Evolutionary conservation across 2,797 vertebrate species (phyloP), one percentile per base, ranked within the genome.

Genomic region (Pseudopleuronectes americanus): DNA sequence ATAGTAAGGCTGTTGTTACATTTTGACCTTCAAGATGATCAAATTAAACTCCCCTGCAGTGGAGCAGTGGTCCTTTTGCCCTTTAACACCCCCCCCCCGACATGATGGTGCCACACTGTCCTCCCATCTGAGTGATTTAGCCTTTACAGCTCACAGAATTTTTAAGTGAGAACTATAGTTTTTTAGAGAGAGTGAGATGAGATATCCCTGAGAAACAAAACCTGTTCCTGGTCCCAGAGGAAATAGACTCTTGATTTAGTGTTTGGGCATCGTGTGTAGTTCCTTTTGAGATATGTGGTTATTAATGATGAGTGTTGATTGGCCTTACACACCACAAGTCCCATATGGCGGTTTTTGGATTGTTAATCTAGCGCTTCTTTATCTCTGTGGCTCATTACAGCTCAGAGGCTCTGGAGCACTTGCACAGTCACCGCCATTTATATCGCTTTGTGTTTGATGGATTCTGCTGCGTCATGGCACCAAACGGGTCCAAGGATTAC

Each of bases 311-410:
- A 61, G 52, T 59, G 63, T 43, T 75, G 63, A 71, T 80, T 74
- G 68, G 74, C 57, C 74, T 28, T 51, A 62, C 81, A 68, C 63
- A 49, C 49, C 28, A 22, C 28, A 0, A 26, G 63, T 82, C 80
- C 83, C 76, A 63, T 54, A 75, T 65, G 69, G 65, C 48, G 65
- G 64, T 78, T 78, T 68, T 80, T 64, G 60, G 62, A 57, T 63
- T 7, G n/a, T 84, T 85, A 81, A 83, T 83, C 71, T 64, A 36
- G 14, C 7, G 1, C 53, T 74, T 22, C 68, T 67, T 80, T 83
- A 73, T 88, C 64, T 73, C 66, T 33, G 64, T 19, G 78, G 68
- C 76, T 88, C 62, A 79, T 85, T 87, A 79, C 70, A 73, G 68
- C 74, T 79, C 59, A 19, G 66, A 75, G 54, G 55, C 62, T n/a